phyloP scores from a whole-genome alignment of 1,140 invertebrate genomes.

The Planococcus citri region DNA sequence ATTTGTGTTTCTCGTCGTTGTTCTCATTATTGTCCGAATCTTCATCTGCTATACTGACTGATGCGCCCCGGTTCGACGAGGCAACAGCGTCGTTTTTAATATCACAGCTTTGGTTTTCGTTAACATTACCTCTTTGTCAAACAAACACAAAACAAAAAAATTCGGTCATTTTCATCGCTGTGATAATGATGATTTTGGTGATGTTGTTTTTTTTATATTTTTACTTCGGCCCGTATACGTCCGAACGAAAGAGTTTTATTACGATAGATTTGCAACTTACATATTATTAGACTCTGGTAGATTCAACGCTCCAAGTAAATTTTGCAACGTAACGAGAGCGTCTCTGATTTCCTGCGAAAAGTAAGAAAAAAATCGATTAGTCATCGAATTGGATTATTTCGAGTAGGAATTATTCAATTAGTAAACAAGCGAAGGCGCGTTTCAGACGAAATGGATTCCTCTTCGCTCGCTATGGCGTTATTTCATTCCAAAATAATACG shows the following conservation, averaged over 20 bases:
- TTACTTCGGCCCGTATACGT: too few relatives aligned
- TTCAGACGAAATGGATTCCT: too few relatives aligned
- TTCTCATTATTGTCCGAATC: neutral
- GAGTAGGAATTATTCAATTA: too few relatives aligned
- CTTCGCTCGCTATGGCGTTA: too few relatives aligned
- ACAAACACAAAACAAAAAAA: neutral
- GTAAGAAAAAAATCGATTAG: neutral
- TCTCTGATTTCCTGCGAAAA: neutral
- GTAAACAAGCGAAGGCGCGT: too few relatives aligned
- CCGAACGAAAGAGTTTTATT: too few relatives aligned
- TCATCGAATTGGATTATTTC: too few relatives aligned
- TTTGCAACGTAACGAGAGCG: neutral
- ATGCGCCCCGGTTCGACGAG: neutral
- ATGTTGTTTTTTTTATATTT: too few relatives aligned
- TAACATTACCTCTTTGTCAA: neutral
- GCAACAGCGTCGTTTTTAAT: neutral
- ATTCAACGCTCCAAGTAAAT: neutral
- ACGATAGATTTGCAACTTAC: neutral
- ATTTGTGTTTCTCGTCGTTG: constrained; percentile 17
- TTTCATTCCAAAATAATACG: too few relatives aligned
- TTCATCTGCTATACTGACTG: neutral
- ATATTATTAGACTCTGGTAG: neutral
- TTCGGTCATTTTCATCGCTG: neutral
- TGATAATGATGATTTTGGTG: too few relatives aligned
- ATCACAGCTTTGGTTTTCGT: neutral